A percentile compares a stretch with the other conserved stretches of the same genome.
Evolutionary conservation across 1,140 invertebrate genomes (phyloP).

Genomic region (Pogonomyrmex californicus): DNA sequence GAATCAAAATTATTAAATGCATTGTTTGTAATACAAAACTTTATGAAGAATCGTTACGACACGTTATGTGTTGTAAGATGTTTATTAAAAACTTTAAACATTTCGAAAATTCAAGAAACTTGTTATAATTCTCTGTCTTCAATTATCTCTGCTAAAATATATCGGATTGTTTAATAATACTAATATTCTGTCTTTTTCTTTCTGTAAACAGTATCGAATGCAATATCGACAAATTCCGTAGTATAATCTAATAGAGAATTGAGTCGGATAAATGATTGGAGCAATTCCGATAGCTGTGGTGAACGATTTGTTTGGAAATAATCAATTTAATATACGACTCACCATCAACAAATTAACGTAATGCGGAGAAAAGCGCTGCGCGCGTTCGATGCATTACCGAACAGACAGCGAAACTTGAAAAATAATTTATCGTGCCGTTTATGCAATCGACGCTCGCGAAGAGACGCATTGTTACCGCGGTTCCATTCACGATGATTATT

Average conservation of each 20-base stretch:
- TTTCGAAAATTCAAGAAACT: not conserved
- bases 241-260: slow-evolving; percentile 12
- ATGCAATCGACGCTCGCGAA: slow-evolving; percentile 35
- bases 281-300: not conserved
- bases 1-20: not conserved
- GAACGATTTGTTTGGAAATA: slow-evolving; percentile 37
- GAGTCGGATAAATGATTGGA: slow-evolving; percentile 28
- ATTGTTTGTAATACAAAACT: not conserved
- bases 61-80: not conserved
- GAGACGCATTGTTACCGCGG: slow-evolving; percentile 22
- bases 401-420: slow-evolving; percentile 44
- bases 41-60: not conserved
- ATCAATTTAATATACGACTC: slow-evolving; percentile 24
- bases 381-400: slow-evolving; percentile 18
- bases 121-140: not conserved
- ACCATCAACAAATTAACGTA: slow-evolving; percentile 6
- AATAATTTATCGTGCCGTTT: slow-evolving; percentile 59
- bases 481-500: slow-evolving; percentile 63
- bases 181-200: not conserved
- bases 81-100: slow-evolving; percentile 1
- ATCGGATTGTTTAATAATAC: slow-evolving; percentile 9
- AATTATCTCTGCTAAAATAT: not conserved
- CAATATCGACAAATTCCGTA: slow-evolving; percentile 18
- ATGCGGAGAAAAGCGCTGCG: slow-evolving; percentile 2
- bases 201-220: slow-evolving; percentile 4